phyloP scores from a whole-genome alignment of 2,888 invertebrate genomes.

The Luperina nickerlii region DNA sequence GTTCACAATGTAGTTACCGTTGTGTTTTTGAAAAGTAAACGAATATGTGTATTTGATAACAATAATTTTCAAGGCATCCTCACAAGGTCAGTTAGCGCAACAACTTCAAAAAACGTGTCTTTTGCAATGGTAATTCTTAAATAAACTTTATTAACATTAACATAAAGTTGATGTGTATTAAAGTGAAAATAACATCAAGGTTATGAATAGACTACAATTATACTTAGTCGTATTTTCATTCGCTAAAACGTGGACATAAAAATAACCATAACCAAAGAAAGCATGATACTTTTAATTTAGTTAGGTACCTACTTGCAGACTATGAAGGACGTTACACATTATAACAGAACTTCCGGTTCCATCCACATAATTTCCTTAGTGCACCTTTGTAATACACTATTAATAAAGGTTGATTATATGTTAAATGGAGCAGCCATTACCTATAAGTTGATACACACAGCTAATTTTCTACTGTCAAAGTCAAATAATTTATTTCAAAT shows the following conservation, averaged over 20 bases:
- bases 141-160: neutral
- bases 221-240: constrained; percentile 10
- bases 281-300: neutral
- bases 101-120: neutral
- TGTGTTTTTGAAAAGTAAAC: neutral
- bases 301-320: constrained; percentile 3
- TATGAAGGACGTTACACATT: constrained; percentile 22
- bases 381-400: constrained; percentile 23
- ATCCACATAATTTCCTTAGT: constrained; percentile 37
- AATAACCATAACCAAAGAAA: neutral
- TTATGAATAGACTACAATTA: neutral
- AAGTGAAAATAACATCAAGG: neutral
- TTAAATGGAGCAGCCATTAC: constrained; percentile 19
- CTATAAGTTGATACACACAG: neutral
- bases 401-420: neutral
- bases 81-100: neutral
- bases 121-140: neutral
- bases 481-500: no score
- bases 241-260: neutral
- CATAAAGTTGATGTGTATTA: neutral
- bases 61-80: neutral
- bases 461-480: neutral
- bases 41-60: neutral
- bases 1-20: neutral
- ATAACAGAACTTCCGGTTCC: constrained; percentile 17